Conservation (phyloP, 2,797 vertebrate genomes). For the Carapus acus region DNA sequence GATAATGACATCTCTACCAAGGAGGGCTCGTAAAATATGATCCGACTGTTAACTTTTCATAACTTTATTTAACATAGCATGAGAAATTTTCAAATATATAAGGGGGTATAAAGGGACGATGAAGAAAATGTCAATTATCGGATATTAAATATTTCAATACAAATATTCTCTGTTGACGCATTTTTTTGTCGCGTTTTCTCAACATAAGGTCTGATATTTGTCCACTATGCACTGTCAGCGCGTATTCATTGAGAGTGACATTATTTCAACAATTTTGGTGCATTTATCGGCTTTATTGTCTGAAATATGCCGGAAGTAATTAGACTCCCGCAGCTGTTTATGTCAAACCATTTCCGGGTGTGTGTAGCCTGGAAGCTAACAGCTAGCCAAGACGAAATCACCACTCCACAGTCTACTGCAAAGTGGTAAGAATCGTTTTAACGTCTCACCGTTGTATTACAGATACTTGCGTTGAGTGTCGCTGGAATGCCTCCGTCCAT, state of each 20-base stretch:
- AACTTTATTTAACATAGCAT: too few relatives aligned
- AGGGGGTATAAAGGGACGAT: too few relatives aligned
- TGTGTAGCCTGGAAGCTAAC: slow-evolving; percentile 42
- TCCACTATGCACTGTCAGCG: too few relatives aligned
- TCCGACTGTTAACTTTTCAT: too few relatives aligned
- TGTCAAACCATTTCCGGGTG: slow-evolving; percentile 50
- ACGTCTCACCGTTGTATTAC: neutral
- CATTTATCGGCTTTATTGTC: neutral
- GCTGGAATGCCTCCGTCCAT: neutral
- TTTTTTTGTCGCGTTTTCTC: too few relatives aligned
- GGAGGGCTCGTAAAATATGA: neutral
- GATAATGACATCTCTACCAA: neutral
- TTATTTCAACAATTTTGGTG: neutral
- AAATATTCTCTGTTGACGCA: too few relatives aligned
- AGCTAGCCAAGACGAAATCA: slow-evolving; percentile 39
- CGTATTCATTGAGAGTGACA: too few relatives aligned
- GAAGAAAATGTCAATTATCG: too few relatives aligned
- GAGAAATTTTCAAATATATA: too few relatives aligned
- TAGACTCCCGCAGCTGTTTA: slow-evolving; percentile 31
- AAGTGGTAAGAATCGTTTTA: slow-evolving; percentile 50
- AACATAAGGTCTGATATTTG: too few relatives aligned
- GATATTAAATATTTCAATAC: too few relatives aligned
- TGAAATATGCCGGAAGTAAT: slow-evolving; percentile 36
- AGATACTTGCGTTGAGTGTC: rapidly evolving
- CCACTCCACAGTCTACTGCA: slow-evolving; percentile 11